Base-by-base conservation (phyloP, 2,113 vertebrate species). In the Corythoichthys haematopterus region DNA sequence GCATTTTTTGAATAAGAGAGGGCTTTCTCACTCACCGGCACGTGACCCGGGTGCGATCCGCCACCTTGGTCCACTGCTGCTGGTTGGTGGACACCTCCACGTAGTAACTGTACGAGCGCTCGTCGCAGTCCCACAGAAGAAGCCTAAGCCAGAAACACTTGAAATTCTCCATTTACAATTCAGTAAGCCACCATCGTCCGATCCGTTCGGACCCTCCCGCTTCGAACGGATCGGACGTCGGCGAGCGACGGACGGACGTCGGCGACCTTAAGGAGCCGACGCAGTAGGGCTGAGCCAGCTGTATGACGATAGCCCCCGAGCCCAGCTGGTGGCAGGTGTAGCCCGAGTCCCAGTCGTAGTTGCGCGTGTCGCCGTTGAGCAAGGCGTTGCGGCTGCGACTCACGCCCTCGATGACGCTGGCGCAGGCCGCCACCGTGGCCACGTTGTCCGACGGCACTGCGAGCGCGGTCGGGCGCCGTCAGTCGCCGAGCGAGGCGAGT, bases 291-390 rank as follows among this genome's bases (percentile, higher is more conserved):
- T 99, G 97, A 20, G 97, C 95, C 37, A 99, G 92, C 76, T 99
- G 97, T 57, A 99, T 94, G 63, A 99, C 94, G 40, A 99, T 98
- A 1, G 97, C 96, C 7, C 97, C 97, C 0, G 96, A 98, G 57
- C 97, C 97, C 66, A 99, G 93, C 86, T 99, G 97, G 65, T 99
- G 97, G 74, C 97, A 99, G 0, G 97, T 99, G 85, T 99, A 99
- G 4, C 97, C 97, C 0, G 95, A 99, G 88, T 99, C 97, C 96
- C 97, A 99, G 9, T 99, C 97, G 20, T 98, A 99, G 90, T 98
- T 97, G 71, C 94, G 95, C 0, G 95, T 99, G 91, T 98, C 97
- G 4, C 97, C 97, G 28, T 98, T 99, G 76, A 98, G 86, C 84
- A 99, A 88, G 37, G 97, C 96, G 13, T 99, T 98, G 52, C 97